Base-by-base conservation (phyloP, 2,797 vertebrate species). In the Octomys mimax region DNA sequence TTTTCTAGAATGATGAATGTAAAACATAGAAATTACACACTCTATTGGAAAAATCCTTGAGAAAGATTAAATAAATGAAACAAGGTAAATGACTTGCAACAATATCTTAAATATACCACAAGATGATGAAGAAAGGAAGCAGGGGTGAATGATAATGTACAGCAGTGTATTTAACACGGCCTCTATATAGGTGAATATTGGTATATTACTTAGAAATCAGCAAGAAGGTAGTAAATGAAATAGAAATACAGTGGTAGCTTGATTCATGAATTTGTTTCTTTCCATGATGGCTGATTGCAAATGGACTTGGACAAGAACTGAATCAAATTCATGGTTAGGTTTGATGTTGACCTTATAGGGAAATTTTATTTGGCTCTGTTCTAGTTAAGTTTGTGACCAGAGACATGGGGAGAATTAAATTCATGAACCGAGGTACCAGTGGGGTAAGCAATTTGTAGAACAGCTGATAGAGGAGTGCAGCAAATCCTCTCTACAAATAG, bases 61-160 rank as follows among this genome's bases (percentile, higher is more conserved):
- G 42, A 84, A 82, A 88, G 4, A 80, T 62, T 92, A 49, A 2
- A 68, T 77, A 85, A 91, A 85, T 6, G 81, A 24, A 91, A 87
- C n/a, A 42, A 42, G 46, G 49, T 57, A 93, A 95, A 59, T 49
- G 28, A 91, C 64, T 16, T 39, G 36, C 24, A 62, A 57, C 12
- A 82, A 1, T 62, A 21, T 82, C 10, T 14, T 79, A 46, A 91
- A 19, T 5, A 26, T 26, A 78, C 13, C 33, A 33, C 39, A 59
- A 61, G 19, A 57, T 24, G 19, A 91, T 39, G 13, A 57, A 46
- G 28, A 49, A 95, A 84, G 4, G 10, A 77, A 87, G 39, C 4
- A 0, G 36, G 92, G 24, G 1, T 70, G 22, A 81, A 36, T 64
- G 88, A 78, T 42, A 90, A 28, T 73, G 24, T 54, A 46, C 11